Percentiles rank a stretch among this genome's conserved stretches.
Evolutionary conservation across 2,888 invertebrate species (phyloP).

Genomic region (Pteria penguin): DNA sequence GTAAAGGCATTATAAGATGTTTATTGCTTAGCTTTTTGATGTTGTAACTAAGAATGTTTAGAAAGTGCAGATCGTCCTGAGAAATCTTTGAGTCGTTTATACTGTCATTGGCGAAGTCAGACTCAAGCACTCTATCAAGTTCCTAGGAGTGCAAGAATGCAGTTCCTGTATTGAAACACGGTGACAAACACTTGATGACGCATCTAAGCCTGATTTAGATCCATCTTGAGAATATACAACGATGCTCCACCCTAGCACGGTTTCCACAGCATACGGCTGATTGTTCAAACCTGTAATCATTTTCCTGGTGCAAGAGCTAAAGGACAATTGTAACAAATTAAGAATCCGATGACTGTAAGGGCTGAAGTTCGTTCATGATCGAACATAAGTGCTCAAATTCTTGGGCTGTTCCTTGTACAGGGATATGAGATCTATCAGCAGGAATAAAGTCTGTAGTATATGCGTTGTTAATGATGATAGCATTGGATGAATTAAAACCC

Average conservation of each 20-base stretch:
- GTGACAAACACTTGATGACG: not conserved
- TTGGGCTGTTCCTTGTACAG: slow-evolving; percentile 20
- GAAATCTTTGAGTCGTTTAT: slow-evolving; percentile 11
- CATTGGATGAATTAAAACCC: too few species aligned
- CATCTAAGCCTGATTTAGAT: not conserved
- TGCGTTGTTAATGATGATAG: slow-evolving; percentile 21
- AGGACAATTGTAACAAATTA: too few species aligned
- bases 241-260: slow-evolving; percentile 48
- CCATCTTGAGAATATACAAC: slow-evolving; percentile 31
- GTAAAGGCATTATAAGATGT: too few species aligned
- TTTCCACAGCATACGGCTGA: slow-evolving; percentile 46
- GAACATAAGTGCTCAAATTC: slow-evolving; percentile 31
- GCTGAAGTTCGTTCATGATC: slow-evolving; percentile 27
- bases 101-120: slow-evolving; percentile 34
- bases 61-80: slow-evolving; percentile 34
- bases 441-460: slow-evolving; percentile 48
- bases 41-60: slow-evolving; percentile 10
- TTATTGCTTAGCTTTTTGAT: too few species aligned
- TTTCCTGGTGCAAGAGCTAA: too few species aligned
- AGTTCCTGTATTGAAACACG: too few species aligned
- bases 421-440: slow-evolving; percentile 43
- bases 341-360: too few species aligned
- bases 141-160: too few species aligned
- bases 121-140: too few species aligned
- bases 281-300: slow-evolving; percentile 17